Conservation (phyloP, 2,113 vertebrate species). For the Channa argus region DNA sequence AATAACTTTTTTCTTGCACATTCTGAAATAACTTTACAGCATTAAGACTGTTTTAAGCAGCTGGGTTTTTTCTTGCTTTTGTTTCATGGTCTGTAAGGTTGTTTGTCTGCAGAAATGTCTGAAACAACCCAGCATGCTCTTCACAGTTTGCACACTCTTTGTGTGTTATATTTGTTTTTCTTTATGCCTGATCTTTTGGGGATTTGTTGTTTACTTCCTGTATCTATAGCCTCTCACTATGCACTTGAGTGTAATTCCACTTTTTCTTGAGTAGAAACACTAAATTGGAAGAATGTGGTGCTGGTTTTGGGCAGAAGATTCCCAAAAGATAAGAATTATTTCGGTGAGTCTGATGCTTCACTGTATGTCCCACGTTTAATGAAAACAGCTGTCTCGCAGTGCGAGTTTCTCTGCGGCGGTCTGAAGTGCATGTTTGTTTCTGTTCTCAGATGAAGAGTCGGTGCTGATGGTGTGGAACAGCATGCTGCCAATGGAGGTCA, state of each 20-base stretch:
- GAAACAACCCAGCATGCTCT: background rate
- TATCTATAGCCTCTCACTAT: background rate
- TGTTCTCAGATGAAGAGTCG: conserved; percentile 85
- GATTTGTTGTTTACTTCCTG: background rate
- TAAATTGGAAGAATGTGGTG: conserved; percentile 87
- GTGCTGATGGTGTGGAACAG: conserved; percentile 91
- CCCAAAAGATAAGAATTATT: conserved; percentile 73
- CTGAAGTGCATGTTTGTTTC: conserved; percentile 21
- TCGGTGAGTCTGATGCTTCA: conserved; percentile 77
- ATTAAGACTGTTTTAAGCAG: background rate
- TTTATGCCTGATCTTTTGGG: background rate
- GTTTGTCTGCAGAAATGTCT: conserved; percentile 5
- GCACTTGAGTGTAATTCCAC: background rate
- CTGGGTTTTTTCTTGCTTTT: conserved; percentile 13
- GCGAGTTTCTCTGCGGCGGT: background rate
- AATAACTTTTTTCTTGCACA: background rate
- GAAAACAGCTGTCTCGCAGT: conserved; percentile 4
- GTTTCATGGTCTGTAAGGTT: background rate
- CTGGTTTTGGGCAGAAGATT: conserved; percentile 88
- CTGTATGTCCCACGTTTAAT: background rate
- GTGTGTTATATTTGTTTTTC: background rate
- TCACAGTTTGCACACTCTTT: conserved; percentile 3
- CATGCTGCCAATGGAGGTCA: conserved; percentile 89
- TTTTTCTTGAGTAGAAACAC: conserved; percentile 72
- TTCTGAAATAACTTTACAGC: too few relatives aligned